Evolutionary conservation across 1,140 invertebrate species (phyloP).

Genomic region (Linepithema humile): DNA sequence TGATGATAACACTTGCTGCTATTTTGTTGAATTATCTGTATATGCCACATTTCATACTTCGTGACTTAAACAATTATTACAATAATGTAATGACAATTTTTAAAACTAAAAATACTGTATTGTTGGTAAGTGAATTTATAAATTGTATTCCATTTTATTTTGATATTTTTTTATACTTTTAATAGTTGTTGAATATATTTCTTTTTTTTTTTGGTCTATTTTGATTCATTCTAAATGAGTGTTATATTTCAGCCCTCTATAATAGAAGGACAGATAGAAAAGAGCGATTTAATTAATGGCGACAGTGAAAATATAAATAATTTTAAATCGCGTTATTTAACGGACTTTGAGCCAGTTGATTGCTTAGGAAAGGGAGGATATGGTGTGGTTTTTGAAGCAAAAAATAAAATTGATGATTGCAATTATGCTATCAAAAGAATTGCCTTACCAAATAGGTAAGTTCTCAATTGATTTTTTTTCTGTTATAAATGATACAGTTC

Average conservation of each 20-base stretch:
- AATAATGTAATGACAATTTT: slow-evolving; percentile 62
- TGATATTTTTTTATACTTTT: neutral
- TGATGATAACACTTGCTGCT: slow-evolving; percentile 88
- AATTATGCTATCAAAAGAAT: slow-evolving; percentile 98
- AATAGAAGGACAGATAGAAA: slow-evolving; percentile 81
- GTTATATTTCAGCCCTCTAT: slow-evolving; percentile 72
- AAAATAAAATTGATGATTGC: slow-evolving; percentile 97
- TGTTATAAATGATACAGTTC: neutral
- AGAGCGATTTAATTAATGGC: slow-evolving; percentile 63
- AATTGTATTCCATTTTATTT: neutral
- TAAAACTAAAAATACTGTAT: slow-evolving; percentile 71
- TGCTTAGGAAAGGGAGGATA: slow-evolving; percentile 97
- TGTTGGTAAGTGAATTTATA: slow-evolving; percentile 68
- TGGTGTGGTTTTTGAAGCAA: slow-evolving; percentile 98
- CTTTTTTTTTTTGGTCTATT: slow-evolving; percentile 28
- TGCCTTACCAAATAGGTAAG: slow-evolving; percentile 92
- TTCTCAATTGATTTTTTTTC: slow-evolving; percentile 33
- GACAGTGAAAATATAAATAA: slow-evolving; percentile 72
- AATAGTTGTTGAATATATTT: slow-evolving; percentile 10
- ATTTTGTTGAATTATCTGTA: slow-evolving; percentile 87
- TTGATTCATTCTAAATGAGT: slow-evolving; percentile 10
- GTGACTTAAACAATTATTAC: no score
- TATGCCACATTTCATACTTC: slow-evolving; percentile 81
- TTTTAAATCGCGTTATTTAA: slow-evolving; percentile 90
- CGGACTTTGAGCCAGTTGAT: slow-evolving; percentile 93